Percentiles rank a stretch among this genome's conserved stretches.
Evolutionary conservation across 1,140 invertebrate species (phyloP).

Genomic region (Psilanteris sp.): DNA sequence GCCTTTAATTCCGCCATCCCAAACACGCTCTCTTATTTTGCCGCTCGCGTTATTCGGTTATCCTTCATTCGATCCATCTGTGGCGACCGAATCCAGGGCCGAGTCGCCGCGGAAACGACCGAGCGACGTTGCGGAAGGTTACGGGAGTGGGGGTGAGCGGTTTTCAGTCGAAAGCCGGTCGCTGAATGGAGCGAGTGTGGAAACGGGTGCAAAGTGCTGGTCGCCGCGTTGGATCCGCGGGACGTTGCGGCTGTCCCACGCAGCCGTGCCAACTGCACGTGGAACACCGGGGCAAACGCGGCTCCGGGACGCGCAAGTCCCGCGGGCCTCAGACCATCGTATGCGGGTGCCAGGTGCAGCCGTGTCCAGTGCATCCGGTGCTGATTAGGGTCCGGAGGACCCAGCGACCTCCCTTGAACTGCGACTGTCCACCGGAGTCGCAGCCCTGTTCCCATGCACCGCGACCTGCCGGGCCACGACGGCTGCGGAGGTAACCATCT

Average conservation of each 20-base stretch:
- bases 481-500: slow-evolving; percentile 73
- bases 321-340: slow-evolving; percentile 76
- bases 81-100: slow-evolving; percentile 30
- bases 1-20: slow-evolving; percentile 37
- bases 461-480: slow-evolving; percentile 64
- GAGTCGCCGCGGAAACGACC: slow-evolving; percentile 38
- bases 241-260: slow-evolving; percentile 71
- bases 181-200: slow-evolving; percentile 82
- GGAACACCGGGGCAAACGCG: slow-evolving; percentile 71
- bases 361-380: slow-evolving; percentile 77
- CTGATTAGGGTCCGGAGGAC: slow-evolving; percentile 74
- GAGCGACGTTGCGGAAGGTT: slow-evolving; percentile 53
- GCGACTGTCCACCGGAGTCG: slow-evolving; percentile 74
- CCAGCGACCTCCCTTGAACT: slow-evolving; percentile 68
- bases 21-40: slow-evolving; percentile 37
- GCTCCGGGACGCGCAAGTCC: slow-evolving; percentile 64
- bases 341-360: slow-evolving; percentile 76
- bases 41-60: slow-evolving; percentile 37
- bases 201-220: slow-evolving; percentile 77
- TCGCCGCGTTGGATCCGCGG: slow-evolving; percentile 69
- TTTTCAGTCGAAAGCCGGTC: slow-evolving; percentile 83
- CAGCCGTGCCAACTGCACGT: slow-evolving; percentile 77
- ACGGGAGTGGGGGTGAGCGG: slow-evolving; percentile 52
- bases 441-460: slow-evolving; percentile 72
- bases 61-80: slow-evolving; percentile 64